Evolutionary conservation across 2,113 vertebrate species (phyloP), one percentile per base, ranked within the genome.

Genomic region (Stigmatopora nigra): DNA sequence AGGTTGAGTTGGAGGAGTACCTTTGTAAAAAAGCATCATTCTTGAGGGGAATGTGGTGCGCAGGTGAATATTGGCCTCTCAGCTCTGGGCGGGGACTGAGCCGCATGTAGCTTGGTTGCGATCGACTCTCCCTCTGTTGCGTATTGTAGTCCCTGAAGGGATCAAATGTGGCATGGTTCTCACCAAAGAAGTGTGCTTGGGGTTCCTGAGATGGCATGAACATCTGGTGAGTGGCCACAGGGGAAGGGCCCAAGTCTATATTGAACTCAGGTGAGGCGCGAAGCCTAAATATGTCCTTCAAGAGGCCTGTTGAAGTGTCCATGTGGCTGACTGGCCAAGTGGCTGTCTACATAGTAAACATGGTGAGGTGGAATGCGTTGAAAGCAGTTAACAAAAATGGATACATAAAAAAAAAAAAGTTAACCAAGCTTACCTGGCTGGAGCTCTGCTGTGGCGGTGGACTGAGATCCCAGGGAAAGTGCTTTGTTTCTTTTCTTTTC

Each of bases 311-410:
- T 0, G 76, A 64, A 2, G 73, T 51, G 35, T 75, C 52, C 49
- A 53, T n/a, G 55, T 79, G 68, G 8, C 61, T 78, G 2, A 2
- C n/a, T 1, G 59, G 62, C 75, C 78, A 86, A 19, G 71, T 71
- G 65, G 53, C 11, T 17, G 59, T 55, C 89, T 88, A 62, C 31
- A 70, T 19, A 70, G 59, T n/a, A 82, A 64, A 78, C 19, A 82
- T 11, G 31, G 35, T 16, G 25, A 25, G 53, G 53, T 31, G 13
- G 13, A 56, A 2, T 22, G 6, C 6, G 22, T 22, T 41, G 7
- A 61, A 44, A 36, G 10, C 16, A 36, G 15, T 16, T 4, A 10
- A 48, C 14, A 25, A n/a, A 14, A 25, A n/a, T n/a, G 25, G 7
- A 5, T 14, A 5, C n/a, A 44, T 10, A 46, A 3, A 9, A 10